Percentiles rank a stretch among this genome's conserved stretches.
These are phyloP conservation scores for Pseudochaenichthys georgianus DNA, from an alignment of 2,797 vertebrate genomes.

Conservation along the genomic window DNA sequence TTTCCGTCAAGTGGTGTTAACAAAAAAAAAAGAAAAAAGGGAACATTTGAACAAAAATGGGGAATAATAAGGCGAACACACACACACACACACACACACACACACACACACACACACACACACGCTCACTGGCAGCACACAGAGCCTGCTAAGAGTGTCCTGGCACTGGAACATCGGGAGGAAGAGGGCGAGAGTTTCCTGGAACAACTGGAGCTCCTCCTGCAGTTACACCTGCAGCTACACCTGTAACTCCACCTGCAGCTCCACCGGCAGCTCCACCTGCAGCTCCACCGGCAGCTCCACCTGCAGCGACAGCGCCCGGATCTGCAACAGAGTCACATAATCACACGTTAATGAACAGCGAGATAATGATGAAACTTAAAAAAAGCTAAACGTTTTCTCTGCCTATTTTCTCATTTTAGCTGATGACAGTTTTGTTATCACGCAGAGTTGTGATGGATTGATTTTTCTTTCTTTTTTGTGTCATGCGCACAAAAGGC, in stretches of 20 bases:
- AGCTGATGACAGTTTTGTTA: background rate
- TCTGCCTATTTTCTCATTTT: background rate
- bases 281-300: no score
- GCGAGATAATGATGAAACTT: background rate
- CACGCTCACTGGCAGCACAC: constrained; percentile 9
- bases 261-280: background rate
- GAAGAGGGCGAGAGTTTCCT: constrained; percentile 60
- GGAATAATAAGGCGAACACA: constrained; percentile 14
- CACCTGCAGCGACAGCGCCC: background rate
- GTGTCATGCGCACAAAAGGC: no score
- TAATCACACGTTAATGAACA: background rate
- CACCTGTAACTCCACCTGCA: background rate
- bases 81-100: constrained; percentile 13
- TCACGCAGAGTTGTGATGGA: no score
- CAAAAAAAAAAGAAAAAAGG: constrained; percentile 5
- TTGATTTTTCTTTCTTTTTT: no score
- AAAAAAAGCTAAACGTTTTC: background rate
- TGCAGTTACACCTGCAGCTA: background rate
- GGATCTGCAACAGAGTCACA: constrained; percentile 50
- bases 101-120: constrained; percentile 23
- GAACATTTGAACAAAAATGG: background rate
- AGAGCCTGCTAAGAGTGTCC: constrained; percentile 69
- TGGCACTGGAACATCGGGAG: constrained; percentile 58
- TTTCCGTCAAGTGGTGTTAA: background rate
- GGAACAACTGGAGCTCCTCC: constrained; percentile 38